Evolutionary conservation across 2,888 invertebrate species (phyloP), one percentile per base, ranked within the genome.

Genomic region (Reticulitermes lucifugus): DNA sequence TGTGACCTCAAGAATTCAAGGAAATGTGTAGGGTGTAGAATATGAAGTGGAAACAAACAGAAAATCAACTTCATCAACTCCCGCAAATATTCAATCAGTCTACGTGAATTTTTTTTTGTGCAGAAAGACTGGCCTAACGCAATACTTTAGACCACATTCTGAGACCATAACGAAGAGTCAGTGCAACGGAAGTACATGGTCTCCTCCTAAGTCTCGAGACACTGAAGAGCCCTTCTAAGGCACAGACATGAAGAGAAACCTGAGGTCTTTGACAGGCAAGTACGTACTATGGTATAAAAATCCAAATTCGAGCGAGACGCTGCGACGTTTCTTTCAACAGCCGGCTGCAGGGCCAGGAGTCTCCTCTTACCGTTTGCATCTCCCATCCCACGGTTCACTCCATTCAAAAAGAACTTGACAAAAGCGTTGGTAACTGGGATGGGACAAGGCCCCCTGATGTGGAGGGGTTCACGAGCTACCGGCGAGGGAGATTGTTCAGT

Each of bases 391-490:
- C 79, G 79, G 85, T 75, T 77, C 85, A 10, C 43, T 51, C 83
- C 85, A 85, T 85, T 85, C 60, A 85, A 79, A 83, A 79, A 46
- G 55, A 65, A 25, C 79, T 83, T 83, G 65, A 83, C 80, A 79
- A 71, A 70, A 71, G 84, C 73, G 14, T 51, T 29, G 80, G 84
- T 55, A 65, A 77, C 43, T 29, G 75, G 41, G 84, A 35, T 79
- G 79, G 29, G 79, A 65, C n/a, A n/a, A 71, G 81, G 25, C 73
- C 82, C 85, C 82, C 85, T 43, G 84, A 84, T 79, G 73, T n/a
- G 80, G 81, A 51, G 85, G 85, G 85, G 29, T 83, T 75, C 83
- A 70, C 60, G 77, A 83, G 85, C 83, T 85, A 85, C 85, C 82
- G 84, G 79, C 65, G 83, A 84, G 84, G 41, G 77, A 77, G n/a